A percentile compares a stretch with the other conserved stretches of the same genome.
phyloP scores from a whole-genome alignment of 2,888 invertebrate genomes.

The Liodrosophila aerea region DNA sequence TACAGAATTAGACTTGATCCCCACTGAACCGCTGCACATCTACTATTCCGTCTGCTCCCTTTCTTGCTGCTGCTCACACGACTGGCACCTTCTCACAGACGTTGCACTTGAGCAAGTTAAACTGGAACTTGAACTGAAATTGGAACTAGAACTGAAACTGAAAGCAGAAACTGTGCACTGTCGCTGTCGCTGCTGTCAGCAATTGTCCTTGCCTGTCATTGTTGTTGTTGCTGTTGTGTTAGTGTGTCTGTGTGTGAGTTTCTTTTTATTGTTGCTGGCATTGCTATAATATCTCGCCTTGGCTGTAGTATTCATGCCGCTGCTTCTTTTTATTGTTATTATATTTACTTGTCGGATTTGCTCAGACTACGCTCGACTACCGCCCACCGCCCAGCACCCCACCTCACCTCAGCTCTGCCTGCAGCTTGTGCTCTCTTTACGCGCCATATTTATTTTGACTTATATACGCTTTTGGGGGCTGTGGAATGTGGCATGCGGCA shows the following conservation, averaged over 20 bases:
- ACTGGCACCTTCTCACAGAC: no score
- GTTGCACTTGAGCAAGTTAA: no score
- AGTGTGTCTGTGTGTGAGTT: constrained; percentile 17
- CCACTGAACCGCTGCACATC: no score
- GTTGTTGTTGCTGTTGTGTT: constrained; percentile 14
- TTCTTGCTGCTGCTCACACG: no score
- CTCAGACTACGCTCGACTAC: constrained; percentile 19
- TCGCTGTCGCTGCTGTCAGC: constrained; percentile 32
- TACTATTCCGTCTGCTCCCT: no score
- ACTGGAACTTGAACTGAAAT: constrained; percentile 2
- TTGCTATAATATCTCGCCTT: constrained; percentile 74
- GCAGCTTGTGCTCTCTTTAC: constrained; percentile 45
- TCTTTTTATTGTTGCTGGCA: constrained; percentile 62
- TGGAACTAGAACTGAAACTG: constrained; percentile 2
- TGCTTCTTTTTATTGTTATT: constrained; percentile 76
- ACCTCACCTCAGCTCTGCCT: constrained; percentile 16
- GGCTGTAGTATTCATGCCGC: constrained; percentile 59
- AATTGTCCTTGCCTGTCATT: constrained; percentile 61
- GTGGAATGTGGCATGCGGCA: constrained; percentile 5
- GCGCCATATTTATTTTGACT: constrained; percentile 53
- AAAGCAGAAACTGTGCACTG: constrained; percentile 3
- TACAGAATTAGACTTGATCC: no score
- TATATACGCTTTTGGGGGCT: constrained; percentile 20
- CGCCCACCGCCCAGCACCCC: background rate
- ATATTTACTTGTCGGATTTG: constrained; percentile 77